Evolutionary conservation across 2,113 vertebrate species (phyloP).

Genomic region (Tinamus guttatus): DNA sequence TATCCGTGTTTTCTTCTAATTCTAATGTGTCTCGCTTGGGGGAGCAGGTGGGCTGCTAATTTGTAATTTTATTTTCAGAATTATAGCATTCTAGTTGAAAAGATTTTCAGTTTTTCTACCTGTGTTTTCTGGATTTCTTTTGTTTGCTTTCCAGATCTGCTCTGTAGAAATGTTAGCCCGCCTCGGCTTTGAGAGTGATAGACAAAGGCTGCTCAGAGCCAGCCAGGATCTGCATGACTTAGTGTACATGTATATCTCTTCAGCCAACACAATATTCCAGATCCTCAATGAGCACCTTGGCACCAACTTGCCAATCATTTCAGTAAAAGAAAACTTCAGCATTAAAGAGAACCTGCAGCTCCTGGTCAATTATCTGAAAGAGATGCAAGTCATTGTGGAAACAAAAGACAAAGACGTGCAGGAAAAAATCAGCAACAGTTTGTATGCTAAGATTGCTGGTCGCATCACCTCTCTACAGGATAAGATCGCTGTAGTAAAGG

Average conservation of each 20-base stretch:
- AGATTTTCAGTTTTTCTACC: background rate
- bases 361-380: slow-evolving; percentile 54
- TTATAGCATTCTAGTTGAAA: background rate
- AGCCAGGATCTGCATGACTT: slow-evolving; percentile 51
- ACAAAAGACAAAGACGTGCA: background rate
- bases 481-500: background rate
- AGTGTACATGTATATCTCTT: slow-evolving; percentile 34
- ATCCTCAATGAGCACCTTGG: slow-evolving; percentile 35
- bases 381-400: slow-evolving; percentile 27
- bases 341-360: slow-evolving; percentile 65
- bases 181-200: slow-evolving; percentile 1
- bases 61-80: background rate
- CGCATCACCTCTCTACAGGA: background rate
- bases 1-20: background rate
- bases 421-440: background rate
- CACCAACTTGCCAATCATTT: slow-evolving; percentile 12
- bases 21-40: background rate
- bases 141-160: slow-evolving; percentile 47
- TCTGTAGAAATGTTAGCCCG: slow-evolving; percentile 36
- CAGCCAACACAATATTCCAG: slow-evolving; percentile 9
- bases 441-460: background rate
- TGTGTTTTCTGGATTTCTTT: slow-evolving; percentile 13
- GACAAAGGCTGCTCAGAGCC: slow-evolving; percentile 29
- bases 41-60: background rate
- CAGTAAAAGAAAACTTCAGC: slow-evolving; percentile 46